Evolutionary conservation across 1,140 invertebrate species (phyloP).

Genomic region (Sycobia sp.): DNA sequence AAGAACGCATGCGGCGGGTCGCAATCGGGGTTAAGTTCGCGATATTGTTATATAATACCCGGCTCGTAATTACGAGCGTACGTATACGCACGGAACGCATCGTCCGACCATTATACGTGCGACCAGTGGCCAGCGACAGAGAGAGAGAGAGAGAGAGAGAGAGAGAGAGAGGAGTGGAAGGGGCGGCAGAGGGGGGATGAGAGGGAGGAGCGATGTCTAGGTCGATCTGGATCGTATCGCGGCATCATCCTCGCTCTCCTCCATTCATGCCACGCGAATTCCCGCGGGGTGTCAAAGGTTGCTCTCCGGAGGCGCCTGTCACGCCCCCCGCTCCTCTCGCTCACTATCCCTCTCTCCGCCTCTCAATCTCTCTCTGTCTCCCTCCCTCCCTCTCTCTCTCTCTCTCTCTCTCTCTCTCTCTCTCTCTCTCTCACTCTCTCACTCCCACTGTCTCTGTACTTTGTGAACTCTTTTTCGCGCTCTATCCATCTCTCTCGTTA

Average conservation of each 20-base stretch:
- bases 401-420: no score
- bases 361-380: no score
- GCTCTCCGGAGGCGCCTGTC: neutral
- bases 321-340: neutral
- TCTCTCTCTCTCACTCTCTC: no score
- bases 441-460: no score
- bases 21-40: slow-evolving; percentile 32
- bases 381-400: no score
- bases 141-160: neutral
- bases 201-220: slow-evolving; percentile 12
- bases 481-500: neutral
- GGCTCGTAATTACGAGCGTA: neutral
- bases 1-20: no score
- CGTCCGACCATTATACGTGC: no score
- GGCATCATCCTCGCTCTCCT: neutral
- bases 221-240: slow-evolving; percentile 16
- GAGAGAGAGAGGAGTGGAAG: no score
- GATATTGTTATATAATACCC: no score
- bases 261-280: neutral
- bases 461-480: neutral
- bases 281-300: slow-evolving; percentile 14
- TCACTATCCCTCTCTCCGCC: neutral
- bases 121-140: neutral
- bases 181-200: no score
- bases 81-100: neutral